Percentiles rank a stretch among this genome's conserved stretches.
These are phyloP conservation scores for Hymenochirus boettgeri DNA, from an alignment of 2,113 vertebrate genomes.

Conservation along the genomic window DNA sequence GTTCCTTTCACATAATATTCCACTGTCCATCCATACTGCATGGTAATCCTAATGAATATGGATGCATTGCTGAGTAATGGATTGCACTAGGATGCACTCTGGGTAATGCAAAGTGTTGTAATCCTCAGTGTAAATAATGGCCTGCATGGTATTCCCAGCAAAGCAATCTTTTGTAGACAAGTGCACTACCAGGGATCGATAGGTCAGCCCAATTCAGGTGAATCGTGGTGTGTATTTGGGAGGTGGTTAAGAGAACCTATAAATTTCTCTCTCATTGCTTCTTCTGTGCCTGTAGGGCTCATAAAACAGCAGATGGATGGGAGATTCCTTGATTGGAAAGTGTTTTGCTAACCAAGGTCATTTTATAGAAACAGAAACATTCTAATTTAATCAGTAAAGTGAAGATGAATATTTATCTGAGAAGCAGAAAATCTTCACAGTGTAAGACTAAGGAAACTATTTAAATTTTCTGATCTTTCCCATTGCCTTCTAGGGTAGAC, in stretches of 20 bases:
- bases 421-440: no score
- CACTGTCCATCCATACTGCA: background rate
- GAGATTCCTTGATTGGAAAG: no score
- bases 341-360: no score
- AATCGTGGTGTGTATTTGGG: background rate
- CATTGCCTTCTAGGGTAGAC: no score
- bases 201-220: background rate
- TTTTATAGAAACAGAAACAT: no score
- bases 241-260: background rate
- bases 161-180: slow-evolving; percentile 2
- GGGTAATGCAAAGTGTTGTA: background rate
- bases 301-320: no score
- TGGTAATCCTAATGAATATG: background rate
- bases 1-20: no score
- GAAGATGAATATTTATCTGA: no score
- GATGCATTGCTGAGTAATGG: slow-evolving; percentile 4
- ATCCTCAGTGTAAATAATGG: background rate
- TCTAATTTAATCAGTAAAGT: no score
- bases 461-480: no score
- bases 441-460: no score
- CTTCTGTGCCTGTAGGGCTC: no score
- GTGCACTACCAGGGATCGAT: background rate
- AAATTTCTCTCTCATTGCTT: background rate
- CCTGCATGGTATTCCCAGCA: background rate
- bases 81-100: background rate